Conservation (phyloP, 2,888 invertebrate genomes). For the Agonopterix heracliana region DNA sequence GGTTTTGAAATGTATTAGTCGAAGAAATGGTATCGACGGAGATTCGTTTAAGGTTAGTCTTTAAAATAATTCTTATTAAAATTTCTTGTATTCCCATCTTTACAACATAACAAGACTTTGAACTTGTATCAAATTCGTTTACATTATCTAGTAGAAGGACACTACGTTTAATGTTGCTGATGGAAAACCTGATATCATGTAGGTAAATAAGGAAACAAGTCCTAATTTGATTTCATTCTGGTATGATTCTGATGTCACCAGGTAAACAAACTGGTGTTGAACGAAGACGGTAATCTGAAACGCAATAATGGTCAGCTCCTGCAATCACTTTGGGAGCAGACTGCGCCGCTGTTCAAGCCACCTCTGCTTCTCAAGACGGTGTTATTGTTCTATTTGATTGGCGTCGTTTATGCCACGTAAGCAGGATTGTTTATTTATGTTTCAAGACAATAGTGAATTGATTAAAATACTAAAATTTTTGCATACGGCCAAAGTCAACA, state of each 20-base stretch:
- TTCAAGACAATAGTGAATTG: background rate
- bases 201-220: background rate
- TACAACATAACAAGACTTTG: background rate
- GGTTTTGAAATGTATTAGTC: slow-evolving; percentile 73
- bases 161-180: background rate
- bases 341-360: slow-evolving; percentile 58
- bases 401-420: slow-evolving; percentile 76
- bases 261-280: slow-evolving; percentile 24
- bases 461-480: background rate
- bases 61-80: background rate
- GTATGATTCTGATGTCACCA: slow-evolving; percentile 5
- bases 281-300: slow-evolving; percentile 17
- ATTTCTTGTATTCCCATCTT: background rate
- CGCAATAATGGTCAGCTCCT: slow-evolving; percentile 18
- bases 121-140: background rate
- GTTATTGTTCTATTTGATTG: slow-evolving; percentile 70
- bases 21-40: slow-evolving; percentile 52
- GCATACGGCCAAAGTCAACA: background rate
- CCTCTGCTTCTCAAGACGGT: slow-evolving; percentile 61
- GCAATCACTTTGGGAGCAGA: slow-evolving; percentile 58
- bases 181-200: background rate
- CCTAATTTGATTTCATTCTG: background rate
- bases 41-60: background rate
- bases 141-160: background rate
- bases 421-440: slow-evolving; percentile 11